Evolutionary conservation across 1,140 invertebrate genomes (phyloP).

Genomic region (Samia ricini): DNA sequence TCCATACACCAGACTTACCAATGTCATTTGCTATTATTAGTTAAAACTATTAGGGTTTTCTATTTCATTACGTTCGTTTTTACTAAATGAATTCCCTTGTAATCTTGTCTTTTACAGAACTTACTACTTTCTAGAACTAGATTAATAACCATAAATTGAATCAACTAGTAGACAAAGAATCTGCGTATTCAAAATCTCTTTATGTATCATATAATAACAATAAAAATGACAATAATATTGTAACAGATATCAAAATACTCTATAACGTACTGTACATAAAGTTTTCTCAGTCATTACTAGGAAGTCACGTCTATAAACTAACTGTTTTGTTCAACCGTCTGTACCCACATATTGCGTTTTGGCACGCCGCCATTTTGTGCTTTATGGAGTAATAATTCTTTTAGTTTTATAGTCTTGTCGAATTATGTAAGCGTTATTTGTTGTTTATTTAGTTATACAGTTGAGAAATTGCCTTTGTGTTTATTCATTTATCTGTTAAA

Average conservation of each 20-base stretch:
- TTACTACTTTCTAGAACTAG: too few relatives aligned
- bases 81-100: too few relatives aligned
- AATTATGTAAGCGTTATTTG: slow-evolving; percentile 23
- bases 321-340: slow-evolving; percentile 23
- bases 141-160: too few relatives aligned
- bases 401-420: slow-evolving; percentile 29
- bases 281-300: neutral
- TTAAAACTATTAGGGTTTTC: too few relatives aligned
- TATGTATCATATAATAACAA: too few relatives aligned
- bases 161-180: too few relatives aligned
- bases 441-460: neutral
- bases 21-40: too few relatives aligned
- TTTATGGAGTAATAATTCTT: slow-evolving; percentile 36
- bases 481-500: too few relatives aligned
- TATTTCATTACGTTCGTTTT: too few relatives aligned
- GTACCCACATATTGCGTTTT: slow-evolving; percentile 27
- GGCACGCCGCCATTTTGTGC: slow-evolving; percentile 24
- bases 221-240: neutral
- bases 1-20: too few relatives aligned
- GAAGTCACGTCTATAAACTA: slow-evolving; percentile 19
- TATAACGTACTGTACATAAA: neutral
- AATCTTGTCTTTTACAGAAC: too few relatives aligned
- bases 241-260: neutral
- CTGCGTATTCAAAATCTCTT: too few relatives aligned
- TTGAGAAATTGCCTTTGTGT: neutral